Evolutionary conservation across 2,797 vertebrate genomes (phyloP).

Genomic region (Rhynchotus rufescens): DNA sequence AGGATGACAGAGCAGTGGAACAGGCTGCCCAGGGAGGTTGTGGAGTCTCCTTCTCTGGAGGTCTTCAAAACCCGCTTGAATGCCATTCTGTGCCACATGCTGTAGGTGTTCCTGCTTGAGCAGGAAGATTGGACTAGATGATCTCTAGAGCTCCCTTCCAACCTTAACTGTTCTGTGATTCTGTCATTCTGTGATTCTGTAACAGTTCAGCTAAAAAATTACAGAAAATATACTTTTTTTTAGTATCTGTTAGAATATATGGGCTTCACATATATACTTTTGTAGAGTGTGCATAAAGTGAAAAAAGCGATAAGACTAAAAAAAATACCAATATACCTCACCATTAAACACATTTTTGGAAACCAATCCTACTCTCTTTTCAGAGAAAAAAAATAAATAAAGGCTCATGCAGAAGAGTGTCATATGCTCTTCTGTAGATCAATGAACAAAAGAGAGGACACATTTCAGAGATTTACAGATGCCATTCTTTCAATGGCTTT

Average conservation of each 20-base stretch:
- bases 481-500: not conserved
- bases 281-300: not conserved
- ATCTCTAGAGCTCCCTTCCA: too few species aligned
- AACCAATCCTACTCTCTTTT: not conserved
- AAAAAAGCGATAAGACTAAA: not conserved
- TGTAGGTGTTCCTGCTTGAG: too few species aligned
- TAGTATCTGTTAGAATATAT: not conserved
- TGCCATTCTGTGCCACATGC: too few species aligned
- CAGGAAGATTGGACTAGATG: too few species aligned
- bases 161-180: too few species aligned
- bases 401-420: not conserved
- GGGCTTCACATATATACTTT: not conserved
- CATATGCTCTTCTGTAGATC: not conserved
- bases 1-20: too few species aligned
- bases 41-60: too few species aligned
- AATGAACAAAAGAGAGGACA: not conserved
- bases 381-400: not conserved
- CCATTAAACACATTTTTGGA: not conserved
- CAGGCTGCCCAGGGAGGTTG: too few species aligned
- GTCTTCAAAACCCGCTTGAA: too few species aligned
- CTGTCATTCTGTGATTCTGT: too few species aligned
- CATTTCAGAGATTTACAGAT: not conserved
- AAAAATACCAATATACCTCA: not conserved
- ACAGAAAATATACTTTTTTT: not conserved
- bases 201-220: not conserved